Evolutionary conservation across 92 coral and sea anemone genomes (phyloP).

Genomic region (Parazoanthus atlanticus): DNA sequence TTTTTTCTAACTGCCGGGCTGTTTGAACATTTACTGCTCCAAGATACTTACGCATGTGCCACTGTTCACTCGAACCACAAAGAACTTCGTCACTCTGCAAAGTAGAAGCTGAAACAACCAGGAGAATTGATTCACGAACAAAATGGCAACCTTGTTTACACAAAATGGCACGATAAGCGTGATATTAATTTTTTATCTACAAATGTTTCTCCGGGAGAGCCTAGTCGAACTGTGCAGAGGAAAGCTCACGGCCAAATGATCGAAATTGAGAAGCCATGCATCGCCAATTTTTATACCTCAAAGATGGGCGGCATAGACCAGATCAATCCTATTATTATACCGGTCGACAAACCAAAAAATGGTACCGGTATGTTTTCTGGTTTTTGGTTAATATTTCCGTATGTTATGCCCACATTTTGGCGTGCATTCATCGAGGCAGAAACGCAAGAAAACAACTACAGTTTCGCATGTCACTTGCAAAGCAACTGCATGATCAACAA

Average conservation of each 20-base stretch:
- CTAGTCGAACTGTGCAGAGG: background rate
- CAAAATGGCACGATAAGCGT: no score
- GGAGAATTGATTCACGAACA: background rate
- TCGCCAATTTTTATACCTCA: background rate
- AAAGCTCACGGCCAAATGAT: background rate
- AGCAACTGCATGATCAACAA: background rate
- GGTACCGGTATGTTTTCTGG: no score
- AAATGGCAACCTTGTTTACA: background rate
- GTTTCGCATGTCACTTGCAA: no score
- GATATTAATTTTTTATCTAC: background rate
- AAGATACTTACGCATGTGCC: background rate
- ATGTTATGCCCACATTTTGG: background rate
- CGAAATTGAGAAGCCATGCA: background rate
- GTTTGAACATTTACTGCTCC: background rate
- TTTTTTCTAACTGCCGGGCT: no score
- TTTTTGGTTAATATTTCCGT: background rate
- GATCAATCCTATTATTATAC: no score
- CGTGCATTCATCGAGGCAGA: background rate
- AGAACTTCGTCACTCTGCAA: slow-evolving; percentile 4
- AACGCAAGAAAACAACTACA: slow-evolving; percentile 9
- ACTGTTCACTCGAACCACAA: background rate
- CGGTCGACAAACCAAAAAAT: background rate
- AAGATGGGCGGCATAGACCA: background rate
- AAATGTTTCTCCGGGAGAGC: background rate
- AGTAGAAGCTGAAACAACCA: no score